These are phyloP conservation scores for Campoplex capitator DNA, from an alignment of 2,888 invertebrate species.

Conservation along the genomic window DNA sequence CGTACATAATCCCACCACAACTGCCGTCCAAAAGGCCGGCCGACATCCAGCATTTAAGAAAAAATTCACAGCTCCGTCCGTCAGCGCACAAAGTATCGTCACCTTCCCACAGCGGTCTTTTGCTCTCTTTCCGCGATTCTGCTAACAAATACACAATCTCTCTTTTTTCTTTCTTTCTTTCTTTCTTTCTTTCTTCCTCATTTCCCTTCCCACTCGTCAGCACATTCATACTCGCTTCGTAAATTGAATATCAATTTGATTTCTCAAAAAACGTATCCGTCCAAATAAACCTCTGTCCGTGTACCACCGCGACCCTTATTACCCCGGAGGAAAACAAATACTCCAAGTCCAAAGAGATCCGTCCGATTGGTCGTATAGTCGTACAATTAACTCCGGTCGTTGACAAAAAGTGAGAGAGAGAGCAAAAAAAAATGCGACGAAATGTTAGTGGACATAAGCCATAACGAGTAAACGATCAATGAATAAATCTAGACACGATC, in stretches of 20 bases:
- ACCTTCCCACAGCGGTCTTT: slow-evolving; percentile 83
- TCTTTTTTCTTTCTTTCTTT: slow-evolving; percentile 60
- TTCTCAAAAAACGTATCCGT: neutral
- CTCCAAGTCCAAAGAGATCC: slow-evolving; percentile 58
- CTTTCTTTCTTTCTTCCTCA: slow-evolving; percentile 15
- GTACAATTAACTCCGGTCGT: neutral
- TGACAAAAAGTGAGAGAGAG: neutral
- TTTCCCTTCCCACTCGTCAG: slow-evolving; percentile 19
- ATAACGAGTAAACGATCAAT: slow-evolving; percentile 9
- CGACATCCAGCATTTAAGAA: slow-evolving; percentile 96
- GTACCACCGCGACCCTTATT: neutral
- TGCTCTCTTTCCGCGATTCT: slow-evolving; percentile 82
- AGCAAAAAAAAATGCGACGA: slow-evolving; percentile 37
- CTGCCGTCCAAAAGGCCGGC: slow-evolving; percentile 94
- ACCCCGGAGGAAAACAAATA: neutral
- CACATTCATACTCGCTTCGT: neutral
- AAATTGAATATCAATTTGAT: neutral
- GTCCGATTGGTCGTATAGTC: neutral
- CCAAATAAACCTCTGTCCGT: neutral
- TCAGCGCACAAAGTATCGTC: slow-evolving; percentile 88
- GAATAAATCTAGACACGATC: neutral
- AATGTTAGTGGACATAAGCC: slow-evolving; percentile 65
- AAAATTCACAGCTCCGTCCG: slow-evolving; percentile 95
- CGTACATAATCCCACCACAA: slow-evolving; percentile 92
- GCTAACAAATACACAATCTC: slow-evolving; percentile 78